Evolutionary conservation across 2,888 invertebrate genomes (phyloP).

Genomic region (Trachelus troglodyta): DNA sequence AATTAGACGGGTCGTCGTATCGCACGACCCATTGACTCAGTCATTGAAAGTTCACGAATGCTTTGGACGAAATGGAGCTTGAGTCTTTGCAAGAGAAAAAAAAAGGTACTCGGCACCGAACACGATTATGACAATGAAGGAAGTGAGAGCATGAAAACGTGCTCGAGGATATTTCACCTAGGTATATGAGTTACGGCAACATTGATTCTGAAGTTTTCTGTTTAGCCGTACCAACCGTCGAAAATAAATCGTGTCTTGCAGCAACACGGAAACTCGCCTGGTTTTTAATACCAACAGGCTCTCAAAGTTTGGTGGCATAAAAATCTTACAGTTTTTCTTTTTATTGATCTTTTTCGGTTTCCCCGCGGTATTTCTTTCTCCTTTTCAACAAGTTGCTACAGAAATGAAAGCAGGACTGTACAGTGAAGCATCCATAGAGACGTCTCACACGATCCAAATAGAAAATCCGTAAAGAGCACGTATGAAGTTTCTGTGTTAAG

Average conservation of each 20-base stretch:
- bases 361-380: neutral
- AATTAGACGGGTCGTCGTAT: conserved; percentile 9
- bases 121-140: neutral
- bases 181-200: neutral
- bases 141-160: neutral
- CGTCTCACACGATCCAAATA: neutral
- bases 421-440: neutral
- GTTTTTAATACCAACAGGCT: neutral
- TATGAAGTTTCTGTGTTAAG: neutral
- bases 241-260: neutral
- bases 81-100: neutral
- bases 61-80: neutral
- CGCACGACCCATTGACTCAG: conserved; percentile 12
- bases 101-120: neutral
- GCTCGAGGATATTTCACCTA: neutral
- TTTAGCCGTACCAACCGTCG: neutral
- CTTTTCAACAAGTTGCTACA: neutral
- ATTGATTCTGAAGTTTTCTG: neutral
- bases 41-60: neutral
- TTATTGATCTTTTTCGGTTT: neutral
- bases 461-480: neutral
- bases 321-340: neutral
- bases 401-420: neutral
- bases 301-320: neutral
- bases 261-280: neutral